A percentile compares a stretch with the other conserved stretches of the same genome.
phyloP scores from a whole-genome alignment of 35 echinoderm and acorn worm species.

The Chiridota heheva region DNA sequence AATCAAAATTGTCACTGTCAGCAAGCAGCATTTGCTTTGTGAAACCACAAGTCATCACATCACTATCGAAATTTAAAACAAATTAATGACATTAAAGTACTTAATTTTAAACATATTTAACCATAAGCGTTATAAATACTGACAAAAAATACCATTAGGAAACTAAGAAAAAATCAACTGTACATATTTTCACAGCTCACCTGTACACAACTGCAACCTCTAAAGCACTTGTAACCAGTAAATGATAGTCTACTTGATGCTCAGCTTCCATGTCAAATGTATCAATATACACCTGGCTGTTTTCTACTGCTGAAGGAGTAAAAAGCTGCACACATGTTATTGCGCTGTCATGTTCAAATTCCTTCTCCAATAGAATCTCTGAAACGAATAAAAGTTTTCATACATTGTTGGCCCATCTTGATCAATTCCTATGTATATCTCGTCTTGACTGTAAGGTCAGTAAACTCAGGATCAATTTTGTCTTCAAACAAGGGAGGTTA shows the following conservation, averaged over 20 bases:
- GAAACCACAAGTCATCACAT: constrained; percentile 55
- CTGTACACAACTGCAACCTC: constrained; percentile 83
- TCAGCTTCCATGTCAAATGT: too few relatives aligned
- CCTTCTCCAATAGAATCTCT: constrained; percentile 60
- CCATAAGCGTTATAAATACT: too few relatives aligned
- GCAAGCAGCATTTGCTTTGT: constrained; percentile 42
- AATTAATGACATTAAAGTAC: neutral
- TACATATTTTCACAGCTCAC: too few relatives aligned
- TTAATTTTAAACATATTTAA: neutral
- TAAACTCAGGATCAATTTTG: too few relatives aligned
- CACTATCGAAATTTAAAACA: neutral
- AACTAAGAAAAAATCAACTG: too few relatives aligned
- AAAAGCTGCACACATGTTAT: constrained; percentile 75
- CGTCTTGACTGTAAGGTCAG: too few relatives aligned
- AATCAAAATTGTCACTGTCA: constrained; percentile 84
- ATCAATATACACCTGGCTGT: too few relatives aligned
- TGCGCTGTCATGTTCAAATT: constrained; percentile 73
- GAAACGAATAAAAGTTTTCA: neutral
- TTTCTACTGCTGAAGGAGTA: too few relatives aligned
- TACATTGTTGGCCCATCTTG: too few relatives aligned
- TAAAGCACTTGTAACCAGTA: constrained; percentile 78
- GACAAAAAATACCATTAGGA: neutral
- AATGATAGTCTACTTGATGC: constrained; percentile 31
- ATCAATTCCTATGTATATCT: too few relatives aligned
- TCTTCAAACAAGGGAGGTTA: too few relatives aligned